A percentile compares a stretch with the other conserved stretches of the same genome.
These are phyloP conservation scores for Zapus hudsonius DNA, from an alignment of 2,113 vertebrate genomes.

Conservation along the genomic window DNA sequence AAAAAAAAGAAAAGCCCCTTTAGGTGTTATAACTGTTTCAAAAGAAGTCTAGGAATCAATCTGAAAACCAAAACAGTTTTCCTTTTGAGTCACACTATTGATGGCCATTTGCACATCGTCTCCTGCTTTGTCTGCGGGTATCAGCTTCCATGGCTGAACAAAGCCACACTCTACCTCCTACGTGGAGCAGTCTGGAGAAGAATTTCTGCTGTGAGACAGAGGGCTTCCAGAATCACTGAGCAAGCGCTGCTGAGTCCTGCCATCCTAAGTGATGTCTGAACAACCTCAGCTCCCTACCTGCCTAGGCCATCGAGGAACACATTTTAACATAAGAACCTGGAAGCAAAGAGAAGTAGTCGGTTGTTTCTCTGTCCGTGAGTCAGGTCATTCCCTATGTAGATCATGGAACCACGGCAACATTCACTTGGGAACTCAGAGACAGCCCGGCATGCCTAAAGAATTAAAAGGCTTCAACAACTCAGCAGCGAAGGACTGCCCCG, in stretches of 20 bases:
- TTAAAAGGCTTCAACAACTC: conserved; percentile 52
- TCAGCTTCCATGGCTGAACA: not conserved
- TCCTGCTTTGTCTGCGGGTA: not conserved
- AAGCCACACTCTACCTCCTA: not conserved
- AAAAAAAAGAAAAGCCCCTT: no score
- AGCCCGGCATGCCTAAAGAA: not conserved
- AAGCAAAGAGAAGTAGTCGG: not conserved
- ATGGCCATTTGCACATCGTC: not conserved
- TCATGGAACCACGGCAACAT: not conserved
- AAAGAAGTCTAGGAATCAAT: not conserved
- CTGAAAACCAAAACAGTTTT: conserved; percentile 39
- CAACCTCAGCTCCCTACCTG: no score
- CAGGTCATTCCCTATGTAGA: not conserved
- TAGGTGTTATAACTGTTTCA: no score
- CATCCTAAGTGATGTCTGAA: not conserved
- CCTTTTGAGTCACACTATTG: conserved; percentile 48
- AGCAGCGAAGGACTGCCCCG: not conserved
- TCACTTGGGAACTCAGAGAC: not conserved
- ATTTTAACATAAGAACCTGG: not conserved
- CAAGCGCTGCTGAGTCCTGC: no score
- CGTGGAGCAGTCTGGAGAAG: not conserved
- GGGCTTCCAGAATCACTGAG: not conserved
- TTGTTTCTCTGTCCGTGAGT: not conserved
- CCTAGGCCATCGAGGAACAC: not conserved
- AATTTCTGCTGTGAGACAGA: not conserved